Base-by-base conservation (phyloP, 2,113 vertebrate genomes). In the Petromus typicus region DNA sequence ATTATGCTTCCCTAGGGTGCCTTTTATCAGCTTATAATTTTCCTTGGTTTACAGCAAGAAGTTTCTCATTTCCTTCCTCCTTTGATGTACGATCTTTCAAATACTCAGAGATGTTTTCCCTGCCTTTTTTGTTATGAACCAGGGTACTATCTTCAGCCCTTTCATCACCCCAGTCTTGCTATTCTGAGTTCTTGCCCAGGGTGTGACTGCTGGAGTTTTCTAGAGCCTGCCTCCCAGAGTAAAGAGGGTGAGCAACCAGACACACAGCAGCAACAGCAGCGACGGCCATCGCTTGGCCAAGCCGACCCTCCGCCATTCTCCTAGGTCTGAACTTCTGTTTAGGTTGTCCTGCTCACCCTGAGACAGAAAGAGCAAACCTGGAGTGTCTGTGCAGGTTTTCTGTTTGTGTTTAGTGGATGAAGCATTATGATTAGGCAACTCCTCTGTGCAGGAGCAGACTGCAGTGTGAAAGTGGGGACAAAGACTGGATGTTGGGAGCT, bases 21-120 rank as follows among this genome's bases (percentile, higher is more conserved):
- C 1, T 95, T 91, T 96, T 94, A 90, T 94, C 89, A 79, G 76
- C 63, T 94, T 86, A 69, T 79, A 97, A 67, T 91, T 97, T 96
- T 95, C 83, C 57, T 71, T 3, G 9, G 83, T 80, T 64, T 95
- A 88, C 48, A 81, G 57, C 32, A 94, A 84, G 97, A 71, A 88
- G 54, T 96, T 97, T 98, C 83, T 96, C 85, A 93, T 96, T 94
- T 88, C 66, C 51, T 90, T 93, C 40, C 66, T 97, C 61, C 66
- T 97, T 93, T 93, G 95, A 93, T 95, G 85, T 94, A 92, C 56
- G 63, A 90, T 88, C 95, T 96, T 95, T 95, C 95, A 97, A 96
- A 95, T 97, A 96, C 94, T 97, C 95, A 96, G 96, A 92, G 92
- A 93, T 93, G 85, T 94, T 79, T 93, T 63, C 40, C 76, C 67